Evolutionary conservation across 2,888 invertebrate species (phyloP), one percentile per base, ranked within the genome.

Genomic region (Tryphoninae sp.): DNA sequence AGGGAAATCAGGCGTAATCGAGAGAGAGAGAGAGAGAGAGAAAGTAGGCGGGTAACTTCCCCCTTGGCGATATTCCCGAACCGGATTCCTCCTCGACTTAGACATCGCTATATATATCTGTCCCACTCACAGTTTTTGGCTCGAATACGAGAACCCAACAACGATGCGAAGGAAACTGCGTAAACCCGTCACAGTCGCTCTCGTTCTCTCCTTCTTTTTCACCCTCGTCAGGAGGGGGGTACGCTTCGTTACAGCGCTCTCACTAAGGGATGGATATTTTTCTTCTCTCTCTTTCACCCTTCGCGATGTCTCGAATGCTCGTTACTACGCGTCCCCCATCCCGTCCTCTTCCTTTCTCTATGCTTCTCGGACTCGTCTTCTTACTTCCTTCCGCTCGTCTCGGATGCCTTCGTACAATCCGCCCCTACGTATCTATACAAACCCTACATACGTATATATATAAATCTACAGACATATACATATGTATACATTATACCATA

Each of bases 311-410:
- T 78, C 81, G 81, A 84, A 84, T 80, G 86, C 86, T 87, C 86
- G 86, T 86, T 87, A 86, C 87, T 87, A 87, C 86, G 80, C 85
- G n/a, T 19, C 22, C 55, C 55, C 59, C 26, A 11, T 11, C 13
- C 59, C 59, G 23, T 69, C 80, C 33, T 79, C 71, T 83, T 82
- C 77, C 76, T 86, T 86, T 84, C 84, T 55, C 9, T 26, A 16
- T 6, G 9, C 65, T 67, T 45, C 65, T 42, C 64, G 55, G 65
- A 51, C 49, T 72, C 58, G 59, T 71, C 59, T 75, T 68, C 88
- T 85, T 88, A 86, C 87, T 87, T 87, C 86, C 88, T 86, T 88
- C 86, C 84, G 82, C 84, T 64, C 71, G 68, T 68, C 68, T 76
- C 67, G 22, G 58, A 22, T 76, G 51, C 67, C 65, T 72, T 53